Evolutionary conservation across 2,797 vertebrate genomes (phyloP).

Genomic region (Notolepis coatsorum): DNA sequence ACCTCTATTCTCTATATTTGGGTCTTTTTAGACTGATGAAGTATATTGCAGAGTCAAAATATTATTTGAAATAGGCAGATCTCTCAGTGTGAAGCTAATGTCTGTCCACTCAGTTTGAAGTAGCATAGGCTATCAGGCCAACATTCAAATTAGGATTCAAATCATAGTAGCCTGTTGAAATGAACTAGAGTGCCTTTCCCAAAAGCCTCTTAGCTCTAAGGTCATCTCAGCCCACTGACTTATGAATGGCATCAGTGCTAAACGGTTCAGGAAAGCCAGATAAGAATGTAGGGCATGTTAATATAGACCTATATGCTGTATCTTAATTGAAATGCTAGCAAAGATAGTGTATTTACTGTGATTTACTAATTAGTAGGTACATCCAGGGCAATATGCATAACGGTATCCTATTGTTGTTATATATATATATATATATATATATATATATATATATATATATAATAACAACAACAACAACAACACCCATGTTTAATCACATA

Average conservation of each 20-base stretch:
- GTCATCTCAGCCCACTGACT: neutral
- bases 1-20: too few species aligned
- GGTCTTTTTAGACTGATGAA: too few species aligned
- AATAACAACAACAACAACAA: too few species aligned
- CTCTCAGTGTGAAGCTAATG: conserved; percentile 12
- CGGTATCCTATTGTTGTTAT: conserved; percentile 62
- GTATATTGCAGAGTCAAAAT: neutral
- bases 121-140: conserved; percentile 37
- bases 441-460: too few species aligned
- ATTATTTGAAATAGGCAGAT: conserved; percentile 20
- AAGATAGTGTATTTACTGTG: too few species aligned
- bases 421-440: too few species aligned
- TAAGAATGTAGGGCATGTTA: conserved; percentile 37
- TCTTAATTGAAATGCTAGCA: conserved; percentile 44
- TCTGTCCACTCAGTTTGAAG: conserved; percentile 36
- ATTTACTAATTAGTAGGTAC: conserved; percentile 66
- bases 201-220: too few species aligned
- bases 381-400: conserved; percentile 59
- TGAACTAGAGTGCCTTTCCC: too few species aligned
- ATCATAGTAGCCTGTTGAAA: too few species aligned
- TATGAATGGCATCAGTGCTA: neutral
- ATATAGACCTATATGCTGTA: conserved; percentile 31
- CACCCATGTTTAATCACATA: conserved; percentile 64
- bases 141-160: conserved; percentile 52
- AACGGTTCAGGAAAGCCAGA: neutral